Conservation (phyloP, 2,113 vertebrate species). For the Coptodon bakossiorum region DNA sequence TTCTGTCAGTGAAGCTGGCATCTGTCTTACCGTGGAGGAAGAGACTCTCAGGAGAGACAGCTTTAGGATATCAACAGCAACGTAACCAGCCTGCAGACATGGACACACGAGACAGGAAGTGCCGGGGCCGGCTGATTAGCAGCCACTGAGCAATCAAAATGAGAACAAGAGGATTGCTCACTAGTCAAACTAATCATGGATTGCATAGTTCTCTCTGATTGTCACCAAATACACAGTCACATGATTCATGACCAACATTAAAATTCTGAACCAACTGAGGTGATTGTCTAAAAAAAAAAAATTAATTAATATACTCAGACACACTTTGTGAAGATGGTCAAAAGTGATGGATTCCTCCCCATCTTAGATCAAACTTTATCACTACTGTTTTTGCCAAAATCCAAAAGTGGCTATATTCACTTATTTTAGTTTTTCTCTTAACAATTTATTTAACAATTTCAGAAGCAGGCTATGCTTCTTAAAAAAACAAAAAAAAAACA, state of each 20-base stretch:
- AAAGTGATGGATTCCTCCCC: neutral
- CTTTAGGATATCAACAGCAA: neutral
- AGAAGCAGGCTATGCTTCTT: neutral
- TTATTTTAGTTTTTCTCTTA: neutral
- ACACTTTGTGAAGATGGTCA: neutral
- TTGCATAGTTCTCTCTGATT: neutral
- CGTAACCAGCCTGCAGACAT: neutral
- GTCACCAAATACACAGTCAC: neutral
- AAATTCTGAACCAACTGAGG: neutral
- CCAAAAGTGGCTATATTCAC: neutral
- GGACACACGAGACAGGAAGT: neutral
- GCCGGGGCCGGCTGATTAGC: neutral
- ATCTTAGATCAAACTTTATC: neutral
- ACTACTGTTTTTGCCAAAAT: neutral
- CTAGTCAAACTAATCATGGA: neutral
- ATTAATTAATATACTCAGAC: neutral
- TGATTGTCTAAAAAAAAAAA: neutral
- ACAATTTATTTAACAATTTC: neutral
- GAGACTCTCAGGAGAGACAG: neutral
- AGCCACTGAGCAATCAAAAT: neutral
- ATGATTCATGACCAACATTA: neutral
- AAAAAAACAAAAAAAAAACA: neutral
- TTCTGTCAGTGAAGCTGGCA: neutral
- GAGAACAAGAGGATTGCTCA: neutral
- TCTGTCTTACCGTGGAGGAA: neutral